phyloP scores from a whole-genome alignment of 2,888 invertebrate genomes.

The Dusona sp. region DNA sequence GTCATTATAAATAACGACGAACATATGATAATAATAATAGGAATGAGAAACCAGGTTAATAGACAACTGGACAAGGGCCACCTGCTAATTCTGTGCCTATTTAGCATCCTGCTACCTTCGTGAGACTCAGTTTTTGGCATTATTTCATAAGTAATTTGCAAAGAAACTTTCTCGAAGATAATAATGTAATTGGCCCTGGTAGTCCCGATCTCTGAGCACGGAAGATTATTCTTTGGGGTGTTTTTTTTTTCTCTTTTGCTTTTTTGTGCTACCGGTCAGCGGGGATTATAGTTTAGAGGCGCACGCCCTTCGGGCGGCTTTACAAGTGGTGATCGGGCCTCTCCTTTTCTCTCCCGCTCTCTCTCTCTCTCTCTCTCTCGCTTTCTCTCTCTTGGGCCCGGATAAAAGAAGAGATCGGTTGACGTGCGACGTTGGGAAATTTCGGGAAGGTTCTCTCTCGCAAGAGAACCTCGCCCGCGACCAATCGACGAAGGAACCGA shows the following conservation, averaged over 20 bases:
- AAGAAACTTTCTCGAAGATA: slow-evolving; percentile 54
- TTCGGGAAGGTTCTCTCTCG: slow-evolving; percentile 47
- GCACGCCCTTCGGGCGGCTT: slow-evolving; percentile 36
- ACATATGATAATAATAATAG: background rate
- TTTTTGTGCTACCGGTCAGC: slow-evolving; percentile 51
- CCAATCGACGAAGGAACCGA: slow-evolving; percentile 51
- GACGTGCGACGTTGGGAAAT: slow-evolving; percentile 68
- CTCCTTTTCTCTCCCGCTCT: background rate
- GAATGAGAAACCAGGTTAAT: no score
- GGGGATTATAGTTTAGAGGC: slow-evolving; percentile 50
- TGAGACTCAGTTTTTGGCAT: slow-evolving; percentile 16
- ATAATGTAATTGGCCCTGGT: slow-evolving; percentile 58
- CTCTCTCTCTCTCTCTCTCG: slow-evolving; percentile 31
- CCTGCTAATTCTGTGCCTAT: slow-evolving; percentile 25
- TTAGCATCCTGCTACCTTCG: slow-evolving; percentile 30
- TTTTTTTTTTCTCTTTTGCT: slow-evolving; percentile 5
- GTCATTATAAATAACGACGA: background rate
- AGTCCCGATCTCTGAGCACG: background rate
- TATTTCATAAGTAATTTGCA: slow-evolving; percentile 25
- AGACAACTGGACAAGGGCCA: background rate
- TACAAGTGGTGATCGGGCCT: slow-evolving; percentile 29
- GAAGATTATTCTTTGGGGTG: background rate
- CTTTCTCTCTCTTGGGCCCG: slow-evolving; percentile 3
- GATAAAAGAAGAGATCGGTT: slow-evolving; percentile 18
- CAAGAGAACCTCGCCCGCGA: slow-evolving; percentile 45